Base-by-base conservation (phyloP, 1,140 invertebrate species). In the Drosophila bifasciata region DNA sequence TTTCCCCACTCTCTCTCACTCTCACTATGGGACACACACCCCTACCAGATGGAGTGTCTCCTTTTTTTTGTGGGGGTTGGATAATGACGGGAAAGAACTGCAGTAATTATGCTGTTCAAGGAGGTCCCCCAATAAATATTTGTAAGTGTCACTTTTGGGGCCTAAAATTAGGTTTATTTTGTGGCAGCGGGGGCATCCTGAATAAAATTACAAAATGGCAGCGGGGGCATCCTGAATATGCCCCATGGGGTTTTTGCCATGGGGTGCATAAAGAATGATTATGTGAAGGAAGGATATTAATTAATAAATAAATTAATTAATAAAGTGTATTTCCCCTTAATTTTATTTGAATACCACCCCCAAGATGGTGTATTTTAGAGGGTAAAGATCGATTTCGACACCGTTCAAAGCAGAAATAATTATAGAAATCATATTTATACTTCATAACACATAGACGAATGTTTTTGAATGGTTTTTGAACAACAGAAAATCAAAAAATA, bases 41-140 rank as follows among this genome's bases (percentile, higher is more conserved):
- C 32, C 9, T 9, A 7, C 74, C 77, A 81, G 80, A 76, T 84
- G 79, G 49, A 50, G 60, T 49, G 41, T 59, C 58, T 75, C 49
- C 32, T 45, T 55, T 32, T 68, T 23, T 7, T 3, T 8, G 2
- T 25, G 46, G 64, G 64, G 50, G 64, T 41, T 46, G 41, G 40
- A 79, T 79, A 79, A 79, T 76, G 50, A 56, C 41, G 28, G 77
- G 46, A 67, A 45, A 56, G 17, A 41, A 43, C 36, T 52, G 48
- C 40, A 58, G 51, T 59, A 55, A 56, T 41, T 57, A 28, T 40
- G 32, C 23, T 13, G 16, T 45, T 57, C 61, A 39, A 45, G 48
- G 57, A 50, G 55, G 46, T 58, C 56, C 56, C 64, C 32, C 19
- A 23, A 17, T 13, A 25, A 4, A 25, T 71, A 76, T 59, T 79